Conservation (phyloP, 1,140 invertebrate genomes). For the Nephotettix cincticeps region DNA sequence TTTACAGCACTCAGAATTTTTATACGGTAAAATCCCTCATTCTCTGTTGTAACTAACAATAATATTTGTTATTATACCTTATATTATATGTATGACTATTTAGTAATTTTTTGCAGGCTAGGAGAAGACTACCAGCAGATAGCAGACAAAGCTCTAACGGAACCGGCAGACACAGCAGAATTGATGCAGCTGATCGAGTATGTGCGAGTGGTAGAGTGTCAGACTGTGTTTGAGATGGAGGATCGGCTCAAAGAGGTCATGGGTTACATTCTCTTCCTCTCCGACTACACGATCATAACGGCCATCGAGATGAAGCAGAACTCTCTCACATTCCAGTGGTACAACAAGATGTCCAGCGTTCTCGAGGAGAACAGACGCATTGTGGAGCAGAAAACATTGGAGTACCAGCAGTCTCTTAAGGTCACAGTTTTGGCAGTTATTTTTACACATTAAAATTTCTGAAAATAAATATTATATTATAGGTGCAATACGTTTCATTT, state of each 20-base stretch:
- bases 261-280: conserved; percentile 65
- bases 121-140: conserved; percentile 84
- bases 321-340: conserved; percentile 83
- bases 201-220: conserved; percentile 70
- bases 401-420: conserved; percentile 82
- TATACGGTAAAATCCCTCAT: too few relatives aligned
- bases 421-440: too few relatives aligned
- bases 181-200: conserved; percentile 81
- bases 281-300: conserved; percentile 75
- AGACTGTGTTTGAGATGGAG: conserved; percentile 72
- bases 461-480: too few relatives aligned
- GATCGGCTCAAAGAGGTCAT: conserved; percentile 64
- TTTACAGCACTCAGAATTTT: too few relatives aligned
- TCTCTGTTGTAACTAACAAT: too few relatives aligned
- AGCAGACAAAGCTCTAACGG: conserved; percentile 71
- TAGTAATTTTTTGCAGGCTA: conserved; percentile 57
- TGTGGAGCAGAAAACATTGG: conserved; percentile 75
- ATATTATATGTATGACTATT: too few relatives aligned
- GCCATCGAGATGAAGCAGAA: conserved; percentile 85
- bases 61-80: too few relatives aligned
- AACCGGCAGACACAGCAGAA: conserved; percentile 79
- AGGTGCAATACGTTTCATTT: too few relatives aligned
- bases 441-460: too few relatives aligned
- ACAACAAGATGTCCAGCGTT: conserved; percentile 69
- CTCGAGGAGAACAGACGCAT: conserved; percentile 81